Base-by-base conservation (phyloP, 2,797 vertebrate genomes). In the Anableps anableps region DNA sequence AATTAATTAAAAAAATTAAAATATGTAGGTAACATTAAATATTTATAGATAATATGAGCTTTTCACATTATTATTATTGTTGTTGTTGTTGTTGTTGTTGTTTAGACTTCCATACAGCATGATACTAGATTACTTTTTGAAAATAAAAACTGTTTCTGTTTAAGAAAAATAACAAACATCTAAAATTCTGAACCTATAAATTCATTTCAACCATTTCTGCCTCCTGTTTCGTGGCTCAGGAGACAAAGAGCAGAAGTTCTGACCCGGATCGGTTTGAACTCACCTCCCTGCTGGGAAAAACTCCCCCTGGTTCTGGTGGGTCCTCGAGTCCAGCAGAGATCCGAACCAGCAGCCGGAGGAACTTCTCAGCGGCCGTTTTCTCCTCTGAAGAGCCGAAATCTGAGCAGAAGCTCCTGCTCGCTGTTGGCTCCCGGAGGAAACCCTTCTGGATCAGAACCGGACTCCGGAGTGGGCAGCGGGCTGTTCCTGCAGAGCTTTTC, bases 261-360 rank as follows among this genome's bases (percentile, higher is more conserved):
- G 23, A 26, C 50, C 71, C 71, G 29, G 71, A 34, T 50, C 9
- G 38, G 71, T 50, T 41, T 5, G 2, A 74, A 78, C 90, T 91
- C 85, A 93, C 91, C 92, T 90, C 68, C 2, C 64, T 38, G 77
- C 76, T 45, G 60, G 9, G 8, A 19, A 64, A 64, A 36, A 16
- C 71, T 72, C 14, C 71, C 31, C 29, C 31, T 31, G 31, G 29
- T 72, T 53, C n/a, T 23, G 14, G 45, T 41, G 21, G 26, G 47
- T 64, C 41, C 4, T 62, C 45, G 11, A 58, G 38, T 9, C 26
- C 48, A 43, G 34, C 77, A 72, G 31, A 77, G 51, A 74, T 75
- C 50, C 3, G 76, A n/a, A 64, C n/a, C 58, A 41, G 31, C 80
- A 62, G 48, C 60, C 48, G 3, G 75, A 17, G 47, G 14, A 87